These are phyloP conservation scores for Plecotus auritus DNA, from an alignment of 2,113 vertebrate genomes.

Conservation along the genomic window DNA sequence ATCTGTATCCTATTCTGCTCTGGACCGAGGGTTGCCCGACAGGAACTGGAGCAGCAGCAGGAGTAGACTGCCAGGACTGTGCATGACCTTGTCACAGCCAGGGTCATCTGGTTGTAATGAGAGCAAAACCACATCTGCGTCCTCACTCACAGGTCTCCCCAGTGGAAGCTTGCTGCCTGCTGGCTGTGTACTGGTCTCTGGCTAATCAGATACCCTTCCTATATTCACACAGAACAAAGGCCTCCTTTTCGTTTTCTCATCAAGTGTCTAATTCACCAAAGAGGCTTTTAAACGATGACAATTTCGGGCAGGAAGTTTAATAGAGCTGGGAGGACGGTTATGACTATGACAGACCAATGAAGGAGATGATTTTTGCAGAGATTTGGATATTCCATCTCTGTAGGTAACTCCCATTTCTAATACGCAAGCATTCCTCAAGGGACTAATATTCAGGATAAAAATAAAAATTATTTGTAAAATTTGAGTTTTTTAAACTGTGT, in stretches of 20 bases:
- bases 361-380: background rate
- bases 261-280: background rate
- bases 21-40: background rate
- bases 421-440: background rate
- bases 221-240: background rate
- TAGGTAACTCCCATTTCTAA: background rate
- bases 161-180: background rate
- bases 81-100: background rate
- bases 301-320: constrained; percentile 8
- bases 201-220: background rate
- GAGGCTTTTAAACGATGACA: background rate
- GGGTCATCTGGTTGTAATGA: background rate
- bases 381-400: background rate
- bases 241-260: background rate
- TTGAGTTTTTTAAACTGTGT: background rate
- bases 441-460: background rate
- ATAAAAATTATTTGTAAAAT: background rate
- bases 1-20: background rate
- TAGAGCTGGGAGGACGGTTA: background rate
- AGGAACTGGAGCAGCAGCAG: background rate
- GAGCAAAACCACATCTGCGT: background rate
- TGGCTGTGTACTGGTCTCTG: background rate
- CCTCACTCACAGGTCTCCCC: background rate
- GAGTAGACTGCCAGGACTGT: background rate
- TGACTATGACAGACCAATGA: background rate